Percentiles rank a stretch among this genome's conserved stretches.
These are phyloP conservation scores for Phoebastria nigripes DNA, from an alignment of 2,797 vertebrate species.

Conservation along the genomic window DNA sequence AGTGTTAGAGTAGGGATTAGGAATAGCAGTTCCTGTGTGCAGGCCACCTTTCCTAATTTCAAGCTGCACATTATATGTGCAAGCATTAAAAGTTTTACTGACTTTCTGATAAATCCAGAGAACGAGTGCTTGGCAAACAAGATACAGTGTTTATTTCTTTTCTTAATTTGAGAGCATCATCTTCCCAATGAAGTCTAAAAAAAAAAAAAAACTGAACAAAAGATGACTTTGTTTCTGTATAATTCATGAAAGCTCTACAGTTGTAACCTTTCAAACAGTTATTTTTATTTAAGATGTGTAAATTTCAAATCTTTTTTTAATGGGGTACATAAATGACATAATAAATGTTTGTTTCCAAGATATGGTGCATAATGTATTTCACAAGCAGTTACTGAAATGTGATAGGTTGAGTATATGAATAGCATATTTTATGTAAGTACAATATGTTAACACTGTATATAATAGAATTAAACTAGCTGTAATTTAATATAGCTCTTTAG, in stretches of 20 bases:
- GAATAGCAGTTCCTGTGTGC: neutral
- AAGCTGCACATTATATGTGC: neutral
- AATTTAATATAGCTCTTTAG: slow-evolving; percentile 20
- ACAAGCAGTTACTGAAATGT: slow-evolving; percentile 11
- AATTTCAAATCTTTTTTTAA: slow-evolving; percentile 56
- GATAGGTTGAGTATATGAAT: slow-evolving; percentile 47
- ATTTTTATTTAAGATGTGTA: slow-evolving; percentile 41
- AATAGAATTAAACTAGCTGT: slow-evolving; percentile 39
- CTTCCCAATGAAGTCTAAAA: slow-evolving; percentile 21
- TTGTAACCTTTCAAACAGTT: slow-evolving; percentile 19
- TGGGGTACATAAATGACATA: slow-evolving; percentile 23
- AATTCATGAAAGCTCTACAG: slow-evolving; percentile 3
- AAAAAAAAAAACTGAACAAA: neutral
- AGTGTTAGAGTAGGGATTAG: neutral
- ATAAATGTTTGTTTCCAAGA: slow-evolving; percentile 46
- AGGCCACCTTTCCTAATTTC: neutral
- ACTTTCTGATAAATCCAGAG: neutral
- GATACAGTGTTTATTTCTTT: neutral
- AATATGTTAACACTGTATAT: slow-evolving; percentile 33
- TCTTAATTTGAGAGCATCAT: neutral
- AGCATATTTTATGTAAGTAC: slow-evolving; percentile 51
- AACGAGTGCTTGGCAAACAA: neutral
- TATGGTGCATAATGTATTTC: neutral
- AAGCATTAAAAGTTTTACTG: slow-evolving; percentile 3
- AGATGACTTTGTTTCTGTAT: neutral